Evolutionary conservation across 2,797 vertebrate species (phyloP).

Genomic region (Perodicticus potto): DNA sequence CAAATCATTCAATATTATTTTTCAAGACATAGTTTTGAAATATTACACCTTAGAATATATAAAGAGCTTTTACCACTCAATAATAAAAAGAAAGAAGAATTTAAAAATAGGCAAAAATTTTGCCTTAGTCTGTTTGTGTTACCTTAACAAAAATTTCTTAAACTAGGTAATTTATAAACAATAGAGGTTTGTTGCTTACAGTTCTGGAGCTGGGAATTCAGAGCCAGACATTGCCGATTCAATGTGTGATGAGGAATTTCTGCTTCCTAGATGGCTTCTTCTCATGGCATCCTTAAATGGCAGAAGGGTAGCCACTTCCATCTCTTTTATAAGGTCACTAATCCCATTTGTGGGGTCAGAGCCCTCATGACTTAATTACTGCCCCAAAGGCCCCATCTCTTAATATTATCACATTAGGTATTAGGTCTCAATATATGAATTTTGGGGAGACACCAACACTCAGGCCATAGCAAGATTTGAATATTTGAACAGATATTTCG

Average conservation of each 20-base stretch:
- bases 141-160: no score
- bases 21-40: neutral
- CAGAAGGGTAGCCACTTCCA: neutral
- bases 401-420: neutral
- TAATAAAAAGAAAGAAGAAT: neutral
- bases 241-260: neutral
- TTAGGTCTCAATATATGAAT: neutral
- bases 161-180: neutral
- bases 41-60: neutral
- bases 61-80: neutral
- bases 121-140: neutral
- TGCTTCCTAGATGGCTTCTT: neutral
- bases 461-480: neutral
- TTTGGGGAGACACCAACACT: neutral
- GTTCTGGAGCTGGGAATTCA: neutral
- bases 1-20: neutral
- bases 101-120: neutral
- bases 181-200: neutral
- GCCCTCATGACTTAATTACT: no score
- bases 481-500: neutral
- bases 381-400: neutral
- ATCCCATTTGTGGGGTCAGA: neutral
- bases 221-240: neutral
- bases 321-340: neutral
- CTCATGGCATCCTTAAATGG: neutral